phyloP scores from a whole-genome alignment of 2,113 vertebrate genomes.

The Steatornis caripensis region DNA sequence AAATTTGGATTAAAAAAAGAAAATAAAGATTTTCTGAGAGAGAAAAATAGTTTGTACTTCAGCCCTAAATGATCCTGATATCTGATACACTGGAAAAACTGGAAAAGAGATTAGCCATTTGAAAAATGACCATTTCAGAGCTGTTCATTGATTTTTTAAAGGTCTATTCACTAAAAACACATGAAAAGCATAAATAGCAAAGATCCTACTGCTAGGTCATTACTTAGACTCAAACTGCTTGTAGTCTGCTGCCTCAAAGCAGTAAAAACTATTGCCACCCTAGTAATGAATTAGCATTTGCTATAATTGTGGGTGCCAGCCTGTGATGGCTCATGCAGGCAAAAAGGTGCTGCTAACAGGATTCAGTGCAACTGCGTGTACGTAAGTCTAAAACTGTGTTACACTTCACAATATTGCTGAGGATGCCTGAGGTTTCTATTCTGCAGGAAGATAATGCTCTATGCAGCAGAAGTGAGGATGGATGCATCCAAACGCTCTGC shows the following conservation, averaged over 20 bases:
- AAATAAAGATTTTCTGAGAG: neutral
- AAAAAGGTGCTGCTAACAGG: neutral
- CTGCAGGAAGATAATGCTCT: neutral
- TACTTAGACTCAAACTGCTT: neutral
- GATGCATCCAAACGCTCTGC: neutral
- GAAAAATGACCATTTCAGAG: conserved; percentile 45
- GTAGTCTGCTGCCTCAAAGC: neutral
- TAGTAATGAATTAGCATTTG: neutral
- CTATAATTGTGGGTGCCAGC: neutral
- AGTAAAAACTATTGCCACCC: neutral
- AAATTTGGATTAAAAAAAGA: neutral
- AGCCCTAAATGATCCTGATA: conserved; percentile 2
- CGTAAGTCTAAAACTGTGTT: neutral
- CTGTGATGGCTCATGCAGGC: neutral
- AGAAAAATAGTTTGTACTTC: neutral
- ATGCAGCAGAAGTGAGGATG: neutral
- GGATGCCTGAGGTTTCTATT: neutral
- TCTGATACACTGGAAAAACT: conserved; percentile 24
- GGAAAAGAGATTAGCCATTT: conserved; percentile 28
- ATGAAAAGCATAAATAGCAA: neutral
- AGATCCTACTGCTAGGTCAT: neutral
- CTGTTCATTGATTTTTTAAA: conserved; percentile 21
- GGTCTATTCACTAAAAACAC: conserved; percentile 24
- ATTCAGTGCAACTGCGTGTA: neutral
- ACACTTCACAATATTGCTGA: neutral